Evolutionary conservation across 2,113 vertebrate genomes (phyloP).

Genomic region (Chrysochloris asiatica): DNA sequence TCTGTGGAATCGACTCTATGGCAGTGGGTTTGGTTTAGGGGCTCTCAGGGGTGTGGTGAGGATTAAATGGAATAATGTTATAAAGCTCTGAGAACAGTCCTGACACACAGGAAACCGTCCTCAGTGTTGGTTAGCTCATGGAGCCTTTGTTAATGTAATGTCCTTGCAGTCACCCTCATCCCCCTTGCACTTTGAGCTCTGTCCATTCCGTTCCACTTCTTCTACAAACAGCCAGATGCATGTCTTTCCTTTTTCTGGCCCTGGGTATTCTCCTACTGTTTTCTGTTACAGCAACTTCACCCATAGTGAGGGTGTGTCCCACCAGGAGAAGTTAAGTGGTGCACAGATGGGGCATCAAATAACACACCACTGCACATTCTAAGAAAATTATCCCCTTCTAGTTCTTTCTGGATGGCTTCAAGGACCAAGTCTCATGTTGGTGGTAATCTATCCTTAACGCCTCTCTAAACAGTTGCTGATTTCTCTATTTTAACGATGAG

Average conservation of each 20-base stretch:
- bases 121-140: neutral
- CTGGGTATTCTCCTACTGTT: no score
- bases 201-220: neutral
- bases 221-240: no score
- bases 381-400: neutral
- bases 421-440: neutral
- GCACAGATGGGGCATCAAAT: fast-evolving
- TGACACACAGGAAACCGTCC: neutral
- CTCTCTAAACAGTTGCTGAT: neutral
- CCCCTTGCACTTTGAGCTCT: neutral
- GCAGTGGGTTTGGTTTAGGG: neutral
- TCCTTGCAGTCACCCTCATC: fast-evolving
- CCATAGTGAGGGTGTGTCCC: fast-evolving
- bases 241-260: no score
- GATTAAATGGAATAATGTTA: neutral
- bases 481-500: neutral
- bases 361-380: neutral
- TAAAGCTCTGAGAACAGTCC: neutral
- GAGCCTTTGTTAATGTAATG: fast-evolving
- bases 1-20: neutral
- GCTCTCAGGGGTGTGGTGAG: neutral
- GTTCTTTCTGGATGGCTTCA: neutral
- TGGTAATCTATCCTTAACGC: fast-evolving
- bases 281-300: neutral
- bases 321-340: no score